These are phyloP conservation scores for Acanthornis magna DNA, from an alignment of 2,797 vertebrate species.

Conservation along the genomic window DNA sequence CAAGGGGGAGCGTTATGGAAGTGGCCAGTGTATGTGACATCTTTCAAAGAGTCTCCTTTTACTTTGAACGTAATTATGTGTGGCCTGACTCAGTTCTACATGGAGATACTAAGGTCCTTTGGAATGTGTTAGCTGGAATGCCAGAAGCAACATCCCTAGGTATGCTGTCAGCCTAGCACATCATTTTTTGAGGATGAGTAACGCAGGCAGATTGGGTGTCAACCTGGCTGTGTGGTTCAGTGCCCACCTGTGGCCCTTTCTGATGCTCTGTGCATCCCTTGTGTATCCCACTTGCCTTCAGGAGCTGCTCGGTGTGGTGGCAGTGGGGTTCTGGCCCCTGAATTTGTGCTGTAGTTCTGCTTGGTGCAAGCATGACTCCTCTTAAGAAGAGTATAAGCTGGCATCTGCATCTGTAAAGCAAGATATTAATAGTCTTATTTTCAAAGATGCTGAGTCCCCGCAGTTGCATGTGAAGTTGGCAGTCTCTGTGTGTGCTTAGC, in stretches of 20 bases:
- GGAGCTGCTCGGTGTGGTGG: neutral
- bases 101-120: neutral
- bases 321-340: neutral
- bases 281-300: neutral
- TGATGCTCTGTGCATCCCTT: neutral
- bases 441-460: neutral
- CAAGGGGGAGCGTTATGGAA: neutral
- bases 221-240: neutral
- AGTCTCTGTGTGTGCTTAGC: neutral
- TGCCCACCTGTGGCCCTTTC: neutral
- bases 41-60: neutral
- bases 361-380: neutral
- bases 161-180: rapidly evolving
- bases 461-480: neutral
- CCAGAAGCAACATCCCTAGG: neutral
- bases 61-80: rapidly evolving
- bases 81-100: rapidly evolving
- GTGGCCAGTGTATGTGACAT: rapidly evolving
- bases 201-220: neutral
- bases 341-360: neutral
- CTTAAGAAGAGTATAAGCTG: neutral
- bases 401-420: neutral
- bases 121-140: neutral
- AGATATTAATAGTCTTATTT: neutral
- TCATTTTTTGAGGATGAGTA: neutral